These are phyloP conservation scores for Anguilla anguilla DNA, from an alignment of 2,797 vertebrate species.

Conservation along the genomic window DNA sequence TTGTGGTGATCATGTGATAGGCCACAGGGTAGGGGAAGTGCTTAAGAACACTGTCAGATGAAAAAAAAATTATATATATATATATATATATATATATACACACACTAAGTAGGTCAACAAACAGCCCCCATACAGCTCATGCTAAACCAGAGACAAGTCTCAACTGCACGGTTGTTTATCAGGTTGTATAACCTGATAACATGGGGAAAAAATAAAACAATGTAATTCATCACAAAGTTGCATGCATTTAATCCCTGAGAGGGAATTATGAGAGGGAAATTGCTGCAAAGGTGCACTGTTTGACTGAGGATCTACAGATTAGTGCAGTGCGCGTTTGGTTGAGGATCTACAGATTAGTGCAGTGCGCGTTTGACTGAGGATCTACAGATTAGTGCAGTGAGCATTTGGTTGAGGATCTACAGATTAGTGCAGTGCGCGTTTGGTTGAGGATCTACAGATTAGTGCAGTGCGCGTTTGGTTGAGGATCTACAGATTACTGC, in stretches of 20 bases:
- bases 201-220: background rate
- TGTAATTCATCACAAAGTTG: background rate
- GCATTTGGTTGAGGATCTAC: too few relatives aligned
- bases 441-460: too few relatives aligned
- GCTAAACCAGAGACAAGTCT: background rate
- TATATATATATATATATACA: background rate
- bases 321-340: background rate
- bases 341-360: too few relatives aligned
- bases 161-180: background rate
- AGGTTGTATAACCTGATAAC: background rate
- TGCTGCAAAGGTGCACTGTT: background rate
- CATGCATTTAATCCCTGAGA: background rate
- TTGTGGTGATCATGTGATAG: background rate
- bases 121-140: background rate
- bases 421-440: too few relatives aligned
- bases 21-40: background rate
- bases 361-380: too few relatives aligned
- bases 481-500: too few relatives aligned
- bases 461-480: too few relatives aligned
- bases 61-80: too few relatives aligned
- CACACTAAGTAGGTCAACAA: slow-evolving; percentile 21
- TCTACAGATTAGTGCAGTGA: too few relatives aligned
- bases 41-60: background rate
- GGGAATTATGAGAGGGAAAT: background rate
- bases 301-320: too few relatives aligned